Evolutionary conservation across 2,797 vertebrate species (phyloP), one percentile per base, ranked within the genome.

Genomic region (Sorex maritimensis): DNA sequence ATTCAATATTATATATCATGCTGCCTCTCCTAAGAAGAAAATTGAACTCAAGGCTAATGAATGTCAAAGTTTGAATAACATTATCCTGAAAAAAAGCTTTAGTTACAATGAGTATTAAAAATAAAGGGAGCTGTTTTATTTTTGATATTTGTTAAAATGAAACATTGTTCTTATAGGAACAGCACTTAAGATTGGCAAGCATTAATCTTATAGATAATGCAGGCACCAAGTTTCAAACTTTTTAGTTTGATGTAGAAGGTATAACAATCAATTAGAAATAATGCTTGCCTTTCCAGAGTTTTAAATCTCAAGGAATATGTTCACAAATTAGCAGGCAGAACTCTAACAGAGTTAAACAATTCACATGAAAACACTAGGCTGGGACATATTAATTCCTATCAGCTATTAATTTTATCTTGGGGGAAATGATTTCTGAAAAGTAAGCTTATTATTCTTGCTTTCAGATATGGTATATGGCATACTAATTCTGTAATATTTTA

Each of bases 261-360:
- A n/a, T 61, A 92, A 34, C 67, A 75, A 81, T 84, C 21, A 73
- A 11, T 90, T 85, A 81, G 44, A 78, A 88, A 82, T 73, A 15
- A 75, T 58, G 41, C 4, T 86, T 82, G 1, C 44, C 61, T 85
- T 87, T 82, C n/a, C 85, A 88, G 67, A 81, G 7, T 52, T 82
- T 90, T 72, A 83, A 85, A 67, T 90, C 63, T 93, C 15, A 94
- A 93, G 15, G 55, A 68, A 46, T 55, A 24, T 86, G 26, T 73
- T 91, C 80, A 85, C 5, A 81, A 71, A 65, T 83, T 90, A 94
- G 26, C 38, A 72, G n/a, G 9, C 23, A 90, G n/a, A 95, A 86
- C 44, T 90, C 11, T 38, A 94, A 55, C 44, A 79, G 65, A 91
- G 68, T 13, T 90, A 77, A 85, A 86, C 5, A 61, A 8, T 55